Conservation (phyloP, 2,888 invertebrate species). For the Oscheius sp. region DNA sequence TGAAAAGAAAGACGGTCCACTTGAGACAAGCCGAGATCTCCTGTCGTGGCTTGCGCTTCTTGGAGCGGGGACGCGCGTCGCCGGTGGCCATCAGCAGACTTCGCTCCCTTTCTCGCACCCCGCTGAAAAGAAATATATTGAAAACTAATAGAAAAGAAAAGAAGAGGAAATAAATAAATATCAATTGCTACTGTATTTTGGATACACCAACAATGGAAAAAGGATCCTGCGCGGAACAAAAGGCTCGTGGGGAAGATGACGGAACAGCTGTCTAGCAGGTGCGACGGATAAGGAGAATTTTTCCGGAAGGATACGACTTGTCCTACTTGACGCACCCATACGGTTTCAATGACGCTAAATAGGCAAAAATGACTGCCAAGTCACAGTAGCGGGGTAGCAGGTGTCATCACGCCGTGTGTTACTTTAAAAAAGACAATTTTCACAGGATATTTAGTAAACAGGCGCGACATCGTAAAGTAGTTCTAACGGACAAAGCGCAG, state of each 20-base stretch:
- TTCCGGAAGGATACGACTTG: constrained; percentile 5
- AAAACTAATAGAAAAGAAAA: neutral
- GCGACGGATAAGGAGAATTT: neutral
- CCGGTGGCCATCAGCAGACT: constrained; percentile 56
- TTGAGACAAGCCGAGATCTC: constrained; percentile 72
- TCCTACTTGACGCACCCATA: neutral
- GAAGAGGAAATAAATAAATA: neutral
- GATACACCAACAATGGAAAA: neutral
- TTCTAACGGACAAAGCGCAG: constrained; percentile 35
- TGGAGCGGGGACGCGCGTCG: constrained; percentile 48
- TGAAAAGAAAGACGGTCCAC: constrained; percentile 71
- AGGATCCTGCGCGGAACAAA: constrained; percentile 6
- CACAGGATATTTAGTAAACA: constrained; percentile 26
- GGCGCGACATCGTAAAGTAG: constrained; percentile 33
- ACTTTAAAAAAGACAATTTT: constrained; percentile 12
- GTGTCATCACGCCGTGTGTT: neutral
- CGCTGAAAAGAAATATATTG: constrained; percentile 23
- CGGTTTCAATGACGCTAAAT: neutral
- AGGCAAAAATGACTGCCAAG: too few relatives aligned
- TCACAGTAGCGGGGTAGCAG: too few relatives aligned
- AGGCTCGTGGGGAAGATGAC: constrained; percentile 19
- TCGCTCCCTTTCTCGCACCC: constrained; percentile 57
- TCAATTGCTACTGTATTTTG: neutral
- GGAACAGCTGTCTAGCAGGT: constrained; percentile 28
- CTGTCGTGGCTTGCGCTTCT: constrained; percentile 70